Percentiles rank a stretch among this genome's conserved stretches.
Evolutionary conservation across 2,888 invertebrate species (phyloP).

Genomic region (Drosophila imparisetae): DNA sequence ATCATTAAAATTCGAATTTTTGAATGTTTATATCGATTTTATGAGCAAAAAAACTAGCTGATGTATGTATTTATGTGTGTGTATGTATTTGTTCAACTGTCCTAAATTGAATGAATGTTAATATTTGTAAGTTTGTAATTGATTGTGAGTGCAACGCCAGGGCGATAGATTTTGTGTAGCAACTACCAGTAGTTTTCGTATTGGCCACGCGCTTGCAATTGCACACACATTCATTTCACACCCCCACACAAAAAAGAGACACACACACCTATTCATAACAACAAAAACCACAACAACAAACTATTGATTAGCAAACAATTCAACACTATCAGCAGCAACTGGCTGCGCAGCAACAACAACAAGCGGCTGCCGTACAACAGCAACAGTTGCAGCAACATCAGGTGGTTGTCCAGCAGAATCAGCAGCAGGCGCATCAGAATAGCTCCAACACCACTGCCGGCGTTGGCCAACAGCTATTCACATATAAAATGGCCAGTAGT

Average conservation of each 20-base stretch:
- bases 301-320: constrained; percentile 85
- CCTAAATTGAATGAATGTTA: constrained; percentile 2
- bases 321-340: constrained; percentile 86
- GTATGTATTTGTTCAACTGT: constrained; percentile 1
- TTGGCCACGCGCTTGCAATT: constrained; percentile 35
- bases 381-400: constrained; percentile 85
- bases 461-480: constrained; percentile 90
- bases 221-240: constrained; percentile 5
- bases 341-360: constrained; percentile 85
- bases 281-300: constrained; percentile 85
- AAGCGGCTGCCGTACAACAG: constrained; percentile 83
- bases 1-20: constrained; percentile 15
- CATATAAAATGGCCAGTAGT: constrained; percentile 94
- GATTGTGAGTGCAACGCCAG: constrained; percentile 52
- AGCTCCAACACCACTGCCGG: constrained; percentile 87
- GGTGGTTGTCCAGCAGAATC: constrained; percentile 85
- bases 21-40: constrained; percentile 1
- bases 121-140: constrained; percentile 10
- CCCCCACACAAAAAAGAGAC: constrained; percentile 30
- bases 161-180: background rate
- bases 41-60: background rate
- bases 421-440: constrained; percentile 86
- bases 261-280: constrained; percentile 85
- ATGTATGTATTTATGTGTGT: constrained; percentile 4
- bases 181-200: background rate